Percentiles rank a stretch among this genome's conserved stretches.
phyloP scores from a whole-genome alignment of 2,797 vertebrate genomes.

The Pachyuromys duprasi region DNA sequence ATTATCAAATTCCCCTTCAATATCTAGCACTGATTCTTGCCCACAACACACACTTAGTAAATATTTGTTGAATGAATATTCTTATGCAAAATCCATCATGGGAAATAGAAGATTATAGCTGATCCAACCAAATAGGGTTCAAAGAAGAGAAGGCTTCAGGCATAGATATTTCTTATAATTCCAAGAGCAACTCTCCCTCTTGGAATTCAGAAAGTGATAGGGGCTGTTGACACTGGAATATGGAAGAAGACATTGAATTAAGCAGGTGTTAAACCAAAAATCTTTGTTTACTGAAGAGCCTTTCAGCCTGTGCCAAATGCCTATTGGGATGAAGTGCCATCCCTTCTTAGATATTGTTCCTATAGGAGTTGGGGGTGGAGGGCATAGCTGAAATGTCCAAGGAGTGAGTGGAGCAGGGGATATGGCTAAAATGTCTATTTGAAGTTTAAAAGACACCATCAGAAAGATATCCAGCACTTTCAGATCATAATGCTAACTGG shows the following conservation, averaged over 20 bases:
- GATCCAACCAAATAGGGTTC: conserved; percentile 56
- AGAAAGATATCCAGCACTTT: neutral
- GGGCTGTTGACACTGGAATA: conserved; percentile 39
- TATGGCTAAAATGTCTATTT: neutral
- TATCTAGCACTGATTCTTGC: neutral
- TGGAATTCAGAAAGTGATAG: conserved; percentile 62
- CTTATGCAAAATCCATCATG: conserved; percentile 38
- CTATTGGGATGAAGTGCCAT: neutral
- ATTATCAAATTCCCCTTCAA: neutral
- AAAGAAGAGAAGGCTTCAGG: conserved; percentile 46
- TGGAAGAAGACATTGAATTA: conserved; percentile 34
- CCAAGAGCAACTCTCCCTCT: conserved; percentile 63
- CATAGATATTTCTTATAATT: conserved; percentile 55
- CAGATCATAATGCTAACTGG: neutral
- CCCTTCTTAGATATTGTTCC: neutral
- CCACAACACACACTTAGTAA: conserved; percentile 12
- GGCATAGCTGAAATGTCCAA: neutral
- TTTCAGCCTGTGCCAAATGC: neutral
- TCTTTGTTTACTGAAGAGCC: conserved; percentile 36
- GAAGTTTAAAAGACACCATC: neutral
- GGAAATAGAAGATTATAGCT: conserved; percentile 67
- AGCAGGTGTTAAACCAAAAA: conserved; percentile 57
- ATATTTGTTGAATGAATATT: conserved; percentile 61
- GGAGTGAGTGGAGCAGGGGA: neutral
- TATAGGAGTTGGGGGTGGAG: neutral